Conservation (phyloP, 1,140 invertebrate genomes). For the roundworm (Caenorhabditis elegans) region DNA sequence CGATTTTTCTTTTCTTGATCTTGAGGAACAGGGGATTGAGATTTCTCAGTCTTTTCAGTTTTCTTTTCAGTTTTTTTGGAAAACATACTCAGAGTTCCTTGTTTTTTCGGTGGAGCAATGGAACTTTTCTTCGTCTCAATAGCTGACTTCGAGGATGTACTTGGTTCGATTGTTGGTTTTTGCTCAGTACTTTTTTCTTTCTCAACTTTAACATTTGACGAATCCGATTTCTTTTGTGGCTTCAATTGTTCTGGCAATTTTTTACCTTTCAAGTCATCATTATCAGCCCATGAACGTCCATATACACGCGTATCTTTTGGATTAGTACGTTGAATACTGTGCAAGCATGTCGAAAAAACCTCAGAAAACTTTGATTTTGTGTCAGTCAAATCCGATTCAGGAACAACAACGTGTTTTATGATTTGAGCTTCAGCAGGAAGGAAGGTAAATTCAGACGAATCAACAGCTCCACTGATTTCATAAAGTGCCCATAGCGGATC, state of each 20-base stretch:
- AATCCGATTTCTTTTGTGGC: neutral
- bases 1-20: neutral
- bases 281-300: slow-evolving; percentile 1
- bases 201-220: neutral
- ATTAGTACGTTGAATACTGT: neutral
- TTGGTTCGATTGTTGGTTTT: neutral
- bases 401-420: neutral
- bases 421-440: neutral
- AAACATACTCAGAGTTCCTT: neutral
- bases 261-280: neutral
- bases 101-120: neutral
- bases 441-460: neutral
- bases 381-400: neutral
- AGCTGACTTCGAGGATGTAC: neutral
- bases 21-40: neutral
- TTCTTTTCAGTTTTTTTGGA: neutral
- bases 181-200: neutral
- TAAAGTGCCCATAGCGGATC: neutral
- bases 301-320: neutral
- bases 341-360: neutral
- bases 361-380: neutral
- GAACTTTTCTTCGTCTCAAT: neutral
- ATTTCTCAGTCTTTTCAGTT: neutral
- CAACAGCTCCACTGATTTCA: slow-evolving; percentile 15
- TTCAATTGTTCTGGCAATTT: neutral